Base-by-base conservation (phyloP, 2,888 invertebrate species). In the Drosophila nigricruria region DNA sequence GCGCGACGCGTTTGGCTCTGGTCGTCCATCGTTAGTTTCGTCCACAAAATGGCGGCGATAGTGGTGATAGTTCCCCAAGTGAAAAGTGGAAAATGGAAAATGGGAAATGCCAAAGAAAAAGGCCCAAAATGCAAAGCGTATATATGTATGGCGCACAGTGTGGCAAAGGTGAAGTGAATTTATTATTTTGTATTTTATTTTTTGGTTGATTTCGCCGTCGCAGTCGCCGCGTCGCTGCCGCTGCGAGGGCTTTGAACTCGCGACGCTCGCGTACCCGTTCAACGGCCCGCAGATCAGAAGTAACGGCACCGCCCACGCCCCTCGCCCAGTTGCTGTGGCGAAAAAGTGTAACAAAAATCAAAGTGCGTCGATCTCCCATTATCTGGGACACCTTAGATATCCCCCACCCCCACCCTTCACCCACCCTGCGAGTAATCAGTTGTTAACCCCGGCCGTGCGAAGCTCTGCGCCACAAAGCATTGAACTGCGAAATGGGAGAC, bases 391-490 rank as follows among this genome's bases (percentile, higher is more conserved):
- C 27, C 54, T 40, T 36, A 18, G 23, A 49, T 49, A 49, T 20
- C 38, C 25, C 50, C 45, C 43, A 8, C 14, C 43, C 14, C 14
- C 42, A 23, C 16, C 16, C 49, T 63, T 64, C 72, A 63, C 70
- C 56, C 25, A 10, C 25, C 12, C n/a, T 16, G 38, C 38, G 43
- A 43, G 56, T 70, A 82, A 82, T 82, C 82, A 88, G 82, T 87
- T 87, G 76, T 87, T 82, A 79, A 70, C 70, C 81, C 34, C 45
- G 1, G 42, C 34, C 38, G 52, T 53, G 36, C 59, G 65, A 12
- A 61, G 72, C 71, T 73, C 73, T 72, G 67, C 73, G 70, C 71
- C 68, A 84, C 82, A 84, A 85, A 87, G 70, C 85, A 82, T 74
- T 83, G 85, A 88, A 88, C 85, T 88, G 70, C 64, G 74, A 16